These are phyloP conservation scores for Sinocyclocheilus anophthalmus DNA, from an alignment of 2,113 vertebrate genomes.

Conservation along the genomic window DNA sequence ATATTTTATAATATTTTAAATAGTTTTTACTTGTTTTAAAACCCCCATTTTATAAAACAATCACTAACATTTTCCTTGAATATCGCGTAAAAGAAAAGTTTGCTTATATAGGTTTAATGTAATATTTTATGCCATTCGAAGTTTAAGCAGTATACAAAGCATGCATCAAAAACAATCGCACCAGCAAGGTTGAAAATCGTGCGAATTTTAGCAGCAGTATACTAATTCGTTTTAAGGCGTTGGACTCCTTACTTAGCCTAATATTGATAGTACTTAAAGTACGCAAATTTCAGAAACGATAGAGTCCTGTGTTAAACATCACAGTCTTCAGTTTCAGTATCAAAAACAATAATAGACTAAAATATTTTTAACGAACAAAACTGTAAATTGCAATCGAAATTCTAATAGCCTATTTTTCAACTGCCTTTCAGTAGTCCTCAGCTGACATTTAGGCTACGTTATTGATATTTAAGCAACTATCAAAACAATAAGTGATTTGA, in stretches of 20 bases:
- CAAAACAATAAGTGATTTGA: neutral
- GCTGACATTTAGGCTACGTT: neutral
- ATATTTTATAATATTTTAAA: too few species aligned
- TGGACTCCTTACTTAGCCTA: neutral
- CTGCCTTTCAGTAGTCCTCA: neutral
- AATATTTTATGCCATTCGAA: neutral
- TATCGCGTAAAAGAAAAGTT: neutral
- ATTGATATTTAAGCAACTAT: slow-evolving; percentile 12
- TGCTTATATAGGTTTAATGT: neutral
- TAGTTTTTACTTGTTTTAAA: too few species aligned
- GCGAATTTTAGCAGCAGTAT: neutral
- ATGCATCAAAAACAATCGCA: neutral
- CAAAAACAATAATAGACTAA: neutral
- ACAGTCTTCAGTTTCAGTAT: neutral
- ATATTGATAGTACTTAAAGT: too few species aligned
- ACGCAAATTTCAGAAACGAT: too few species aligned
- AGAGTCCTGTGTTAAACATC: too few species aligned
- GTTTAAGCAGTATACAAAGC: neutral
- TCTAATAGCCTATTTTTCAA: neutral
- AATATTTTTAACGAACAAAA: neutral
- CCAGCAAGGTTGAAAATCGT: too few species aligned
- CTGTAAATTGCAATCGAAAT: neutral
- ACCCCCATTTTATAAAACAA: neutral
- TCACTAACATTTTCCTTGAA: neutral
- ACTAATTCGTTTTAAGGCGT: neutral